These are phyloP conservation scores for Leucophenga montana DNA, from an alignment of 2,888 invertebrate species.

Conservation along the genomic window DNA sequence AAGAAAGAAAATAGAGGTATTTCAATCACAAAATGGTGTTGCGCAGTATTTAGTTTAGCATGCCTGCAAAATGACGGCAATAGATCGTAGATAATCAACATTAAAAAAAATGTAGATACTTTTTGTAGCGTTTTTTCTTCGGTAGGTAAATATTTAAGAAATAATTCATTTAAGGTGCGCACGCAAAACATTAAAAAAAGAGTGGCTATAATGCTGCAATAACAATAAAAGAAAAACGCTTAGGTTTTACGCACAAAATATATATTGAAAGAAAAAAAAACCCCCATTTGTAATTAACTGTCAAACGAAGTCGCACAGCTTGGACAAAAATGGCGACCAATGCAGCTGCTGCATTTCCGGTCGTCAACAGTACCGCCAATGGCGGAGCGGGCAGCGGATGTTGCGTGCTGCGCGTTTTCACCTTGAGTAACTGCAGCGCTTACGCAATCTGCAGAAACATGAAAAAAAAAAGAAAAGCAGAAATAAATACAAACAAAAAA, in stretches of 20 bases:
- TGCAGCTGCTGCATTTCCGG: constrained; percentile 38
- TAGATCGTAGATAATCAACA: too few species aligned
- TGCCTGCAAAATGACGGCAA: too few species aligned
- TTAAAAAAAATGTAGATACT: too few species aligned
- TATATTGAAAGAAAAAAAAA: background rate
- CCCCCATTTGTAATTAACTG: constrained; percentile 34
- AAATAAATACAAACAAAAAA: too few species aligned
- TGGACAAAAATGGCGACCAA: background rate
- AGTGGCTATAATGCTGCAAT: background rate
- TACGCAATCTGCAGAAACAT: constrained; percentile 28
- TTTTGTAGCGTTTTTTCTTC: too few species aligned
- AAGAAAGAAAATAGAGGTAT: too few species aligned
- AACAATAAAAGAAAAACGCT: background rate
- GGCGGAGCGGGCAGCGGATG: background rate
- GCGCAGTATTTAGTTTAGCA: too few species aligned
- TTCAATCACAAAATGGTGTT: too few species aligned
- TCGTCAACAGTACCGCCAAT: constrained; percentile 11
- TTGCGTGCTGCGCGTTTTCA: constrained; percentile 35
- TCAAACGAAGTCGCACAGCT: constrained; percentile 33
- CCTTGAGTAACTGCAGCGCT: constrained; percentile 36
- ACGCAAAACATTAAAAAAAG: too few species aligned
- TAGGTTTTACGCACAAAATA: background rate
- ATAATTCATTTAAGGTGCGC: constrained; percentile 27
- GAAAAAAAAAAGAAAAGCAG: constrained; percentile 1
- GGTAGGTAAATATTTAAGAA: constrained; percentile 21